Base-by-base conservation (phyloP, 2,888 invertebrate species). In the Branchipolynoe longqiensis region DNA sequence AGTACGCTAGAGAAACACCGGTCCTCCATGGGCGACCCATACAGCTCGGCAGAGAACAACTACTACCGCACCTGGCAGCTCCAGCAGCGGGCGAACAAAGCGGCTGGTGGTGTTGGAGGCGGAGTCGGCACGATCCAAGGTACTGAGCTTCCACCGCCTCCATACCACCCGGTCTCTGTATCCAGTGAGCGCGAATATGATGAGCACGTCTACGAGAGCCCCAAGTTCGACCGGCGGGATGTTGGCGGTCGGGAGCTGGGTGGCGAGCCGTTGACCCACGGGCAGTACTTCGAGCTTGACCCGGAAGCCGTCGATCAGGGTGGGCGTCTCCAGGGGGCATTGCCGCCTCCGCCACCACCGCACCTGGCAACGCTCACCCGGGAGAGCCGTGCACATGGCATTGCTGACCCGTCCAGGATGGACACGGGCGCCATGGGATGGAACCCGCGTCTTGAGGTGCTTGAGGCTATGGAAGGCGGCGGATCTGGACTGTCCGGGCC, bases 21-120 rank as follows among this genome's bases (percentile, higher is more conserved):
- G 31, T 54, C 36, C 31, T 38, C 40, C 41, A 28, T 84, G 69
- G n/a, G n/a, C n/a, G 84, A 84, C 56, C 84, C 84, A 8, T 86
- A 86, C 62, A 59, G 40, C 56, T 62, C 82, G 64, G 78, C 73
- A 28, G 89, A 89, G 84, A 89, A 89, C 83, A 89, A 88, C 86
- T 89, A 89, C 85, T 89, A 89, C 84, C 81, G 89, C 38, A 89
- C 89, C 25, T 89, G 89, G 89, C 89, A 89, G 64, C 83, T 89
- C 38, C 88, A 88, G 82, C 86, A 84, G 69, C 41, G 84, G 4
- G 62, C 64, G 31, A 31, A 38, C 62, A 69, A 41, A 41, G 41
- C 58, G 33, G n/a, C n/a, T n/a, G n/a, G n/a, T n/a, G n/a, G n/a
- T n/a, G n/a, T n/a, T n/a, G n/a, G n/a, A n/a, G n/a, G n/a, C n/a